Evolutionary conservation across 2,113 vertebrate genomes (phyloP).

Genomic region (Calyptomena viridis): DNA sequence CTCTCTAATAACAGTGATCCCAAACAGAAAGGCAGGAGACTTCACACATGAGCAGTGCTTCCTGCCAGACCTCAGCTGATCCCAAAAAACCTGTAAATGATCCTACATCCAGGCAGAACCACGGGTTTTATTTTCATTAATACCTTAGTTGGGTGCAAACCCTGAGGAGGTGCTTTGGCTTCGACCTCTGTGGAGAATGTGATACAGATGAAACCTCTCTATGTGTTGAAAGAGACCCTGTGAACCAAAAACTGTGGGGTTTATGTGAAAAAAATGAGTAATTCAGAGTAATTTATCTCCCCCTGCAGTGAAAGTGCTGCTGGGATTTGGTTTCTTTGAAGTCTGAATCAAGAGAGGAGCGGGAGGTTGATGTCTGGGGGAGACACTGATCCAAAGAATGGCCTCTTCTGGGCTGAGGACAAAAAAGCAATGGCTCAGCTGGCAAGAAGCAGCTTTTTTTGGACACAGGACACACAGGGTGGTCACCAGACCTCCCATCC

Average conservation of each 20-base stretch:
- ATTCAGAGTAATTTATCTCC: background rate
- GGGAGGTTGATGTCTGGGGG: background rate
- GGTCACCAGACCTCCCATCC: background rate
- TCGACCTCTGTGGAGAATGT: background rate
- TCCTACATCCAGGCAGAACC: background rate
- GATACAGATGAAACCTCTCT: background rate
- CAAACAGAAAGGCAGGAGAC: background rate
- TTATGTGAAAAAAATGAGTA: background rate
- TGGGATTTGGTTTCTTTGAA: constrained; percentile 11
- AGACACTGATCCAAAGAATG: background rate
- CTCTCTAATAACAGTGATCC: background rate
- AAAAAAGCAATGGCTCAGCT: background rate
- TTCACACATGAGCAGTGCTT: background rate
- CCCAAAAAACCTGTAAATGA: background rate
- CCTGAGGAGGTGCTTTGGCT: background rate
- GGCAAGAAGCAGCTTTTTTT: background rate
- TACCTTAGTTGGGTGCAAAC: background rate
- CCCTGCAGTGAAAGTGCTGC: background rate
- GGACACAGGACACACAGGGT: background rate
- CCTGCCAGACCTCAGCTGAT: constrained; percentile 17
- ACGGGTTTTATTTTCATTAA: background rate
- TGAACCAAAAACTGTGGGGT: background rate
- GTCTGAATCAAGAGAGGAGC: background rate
- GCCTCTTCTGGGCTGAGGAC: background rate
- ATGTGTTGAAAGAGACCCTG: background rate